Evolutionary conservation across 2,797 vertebrate species (phyloP).

Genomic region (Falco novaeseelandiae): DNA sequence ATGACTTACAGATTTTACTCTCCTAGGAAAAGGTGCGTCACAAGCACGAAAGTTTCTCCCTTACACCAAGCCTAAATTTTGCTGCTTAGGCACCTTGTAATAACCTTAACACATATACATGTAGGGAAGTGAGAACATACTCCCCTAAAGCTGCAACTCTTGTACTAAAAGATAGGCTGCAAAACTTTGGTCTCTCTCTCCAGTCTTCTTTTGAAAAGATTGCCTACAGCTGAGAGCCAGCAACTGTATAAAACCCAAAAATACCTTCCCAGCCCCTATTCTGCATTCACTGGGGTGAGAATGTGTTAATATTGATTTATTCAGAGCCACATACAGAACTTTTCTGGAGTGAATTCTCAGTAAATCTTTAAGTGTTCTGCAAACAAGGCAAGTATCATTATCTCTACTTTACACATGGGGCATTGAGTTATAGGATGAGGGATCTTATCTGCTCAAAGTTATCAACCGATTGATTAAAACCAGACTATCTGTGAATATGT

Average conservation of each 20-base stretch:
- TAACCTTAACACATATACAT: not conserved
- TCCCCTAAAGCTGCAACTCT: not conserved
- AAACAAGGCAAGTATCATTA: not conserved
- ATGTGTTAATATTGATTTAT: not conserved
- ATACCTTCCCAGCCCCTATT: not conserved
- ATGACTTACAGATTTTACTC: not conserved
- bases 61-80: not conserved
- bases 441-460: constrained; percentile 15
- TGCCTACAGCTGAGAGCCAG: not conserved
- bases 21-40: not conserved
- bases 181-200: not conserved
- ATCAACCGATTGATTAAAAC: not conserved
- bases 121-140: not conserved
- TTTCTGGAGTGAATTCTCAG: not conserved
- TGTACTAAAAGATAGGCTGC: accelerated
- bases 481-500: constrained; percentile 9
- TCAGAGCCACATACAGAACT: not conserved
- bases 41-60: not conserved
- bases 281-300: not conserved
- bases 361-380: not conserved
- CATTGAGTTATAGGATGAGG: not conserved
- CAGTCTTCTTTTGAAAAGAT: not conserved
- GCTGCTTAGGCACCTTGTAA: not conserved
- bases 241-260: not conserved
- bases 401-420: not conserved